Evolutionary conservation across 2,888 invertebrate species (phyloP).

Genomic region (Hipparchia semele): DNA sequence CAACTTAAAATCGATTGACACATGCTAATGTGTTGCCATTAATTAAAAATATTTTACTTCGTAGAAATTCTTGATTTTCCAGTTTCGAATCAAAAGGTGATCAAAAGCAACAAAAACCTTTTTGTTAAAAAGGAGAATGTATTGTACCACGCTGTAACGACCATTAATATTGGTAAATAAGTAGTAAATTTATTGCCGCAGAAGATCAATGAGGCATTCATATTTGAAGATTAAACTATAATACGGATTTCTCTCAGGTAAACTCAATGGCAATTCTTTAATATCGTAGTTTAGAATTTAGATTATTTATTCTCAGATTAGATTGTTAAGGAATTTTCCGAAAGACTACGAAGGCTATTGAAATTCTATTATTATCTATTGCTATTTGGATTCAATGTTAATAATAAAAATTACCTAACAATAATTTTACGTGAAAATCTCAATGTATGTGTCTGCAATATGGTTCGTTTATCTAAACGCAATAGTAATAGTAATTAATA

Average conservation of each 20-base stretch:
- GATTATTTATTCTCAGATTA: no score
- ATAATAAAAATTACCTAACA: no score
- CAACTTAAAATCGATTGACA: constrained; percentile 1
- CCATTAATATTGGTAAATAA: no score
- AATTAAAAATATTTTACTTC: neutral
- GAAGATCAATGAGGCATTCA: neutral
- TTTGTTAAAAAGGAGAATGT: neutral
- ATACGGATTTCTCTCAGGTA: neutral
- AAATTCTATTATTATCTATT: no score
- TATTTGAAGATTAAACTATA: neutral
- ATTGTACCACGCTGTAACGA: neutral
- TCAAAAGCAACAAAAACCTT: neutral
- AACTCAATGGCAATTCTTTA: neutral
- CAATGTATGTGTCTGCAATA: no score
- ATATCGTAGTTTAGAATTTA: no score
- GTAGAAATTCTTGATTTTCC: neutral
- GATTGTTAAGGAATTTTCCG: no score
- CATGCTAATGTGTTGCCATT: neutral
- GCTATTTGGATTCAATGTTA: no score
- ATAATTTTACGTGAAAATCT: neutral
- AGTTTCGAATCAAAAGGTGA: neutral
- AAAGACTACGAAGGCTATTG: no score
- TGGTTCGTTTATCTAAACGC: neutral
- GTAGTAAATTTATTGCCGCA: neutral
- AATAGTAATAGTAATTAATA: neutral